These are phyloP conservation scores for Vireo altiloquus DNA, from an alignment of 2,113 vertebrate species.

Conservation along the genomic window DNA sequence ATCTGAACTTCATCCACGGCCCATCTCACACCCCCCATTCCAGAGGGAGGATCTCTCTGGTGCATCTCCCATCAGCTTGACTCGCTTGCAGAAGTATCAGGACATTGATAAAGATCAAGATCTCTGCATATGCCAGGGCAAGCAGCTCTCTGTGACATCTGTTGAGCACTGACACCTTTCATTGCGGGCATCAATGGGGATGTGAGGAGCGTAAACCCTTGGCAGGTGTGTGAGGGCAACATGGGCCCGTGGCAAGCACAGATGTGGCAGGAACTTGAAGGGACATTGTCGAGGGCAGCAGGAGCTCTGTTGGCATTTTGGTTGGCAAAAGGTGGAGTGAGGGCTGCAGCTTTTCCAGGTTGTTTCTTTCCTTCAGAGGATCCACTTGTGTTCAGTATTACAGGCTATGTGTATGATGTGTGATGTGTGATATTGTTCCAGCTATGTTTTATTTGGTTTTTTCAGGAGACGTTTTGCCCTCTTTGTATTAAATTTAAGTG, in stretches of 20 bases:
- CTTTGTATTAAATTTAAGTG: background rate
- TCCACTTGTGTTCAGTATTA: background rate
- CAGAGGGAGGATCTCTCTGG: background rate
- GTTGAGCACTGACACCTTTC: background rate
- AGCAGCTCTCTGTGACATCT: accelerated
- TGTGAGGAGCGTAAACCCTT: background rate
- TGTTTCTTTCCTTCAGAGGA: background rate
- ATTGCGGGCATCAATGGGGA: accelerated
- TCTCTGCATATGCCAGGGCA: accelerated
- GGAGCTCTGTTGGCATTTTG: accelerated
- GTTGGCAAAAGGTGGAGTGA: background rate
- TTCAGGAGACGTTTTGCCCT: background rate
- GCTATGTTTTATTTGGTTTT: no score
- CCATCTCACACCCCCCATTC: accelerated
- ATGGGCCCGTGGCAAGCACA: accelerated
- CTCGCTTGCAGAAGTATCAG: background rate
- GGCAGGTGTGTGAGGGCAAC: accelerated
- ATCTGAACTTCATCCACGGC: background rate
- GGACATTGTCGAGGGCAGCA: accelerated
- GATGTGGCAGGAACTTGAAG: accelerated
- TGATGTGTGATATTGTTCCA: no score
- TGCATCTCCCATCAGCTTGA: accelerated
- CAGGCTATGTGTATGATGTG: accelerated
- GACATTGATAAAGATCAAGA: background rate
- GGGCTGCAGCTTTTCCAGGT: accelerated